Evolutionary conservation across 2,797 vertebrate genomes (phyloP).

Genomic region (Notoglanidium macrostoma): DNA sequence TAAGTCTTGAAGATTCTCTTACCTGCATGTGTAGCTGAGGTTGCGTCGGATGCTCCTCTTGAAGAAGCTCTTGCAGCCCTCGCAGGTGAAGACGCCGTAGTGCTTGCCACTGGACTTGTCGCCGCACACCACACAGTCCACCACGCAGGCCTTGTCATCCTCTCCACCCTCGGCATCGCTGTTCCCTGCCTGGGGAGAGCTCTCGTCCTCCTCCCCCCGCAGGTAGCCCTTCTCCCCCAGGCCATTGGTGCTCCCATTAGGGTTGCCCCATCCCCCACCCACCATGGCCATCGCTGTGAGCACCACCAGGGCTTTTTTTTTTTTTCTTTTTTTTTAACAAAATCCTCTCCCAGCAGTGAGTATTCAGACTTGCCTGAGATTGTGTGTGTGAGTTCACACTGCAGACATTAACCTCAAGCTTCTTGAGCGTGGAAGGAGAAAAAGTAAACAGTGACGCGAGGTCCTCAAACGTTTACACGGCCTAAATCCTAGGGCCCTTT

Average conservation of each 20-base stretch:
- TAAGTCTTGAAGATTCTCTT: constrained; percentile 5
- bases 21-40: constrained; percentile 97
- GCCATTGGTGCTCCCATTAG: constrained; percentile 86
- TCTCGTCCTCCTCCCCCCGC: constrained; percentile 82
- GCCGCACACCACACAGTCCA: constrained; percentile 94
- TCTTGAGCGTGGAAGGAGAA: constrained; percentile 4
- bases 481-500: neutral
- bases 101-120: constrained; percentile 97
- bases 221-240: constrained; percentile 85
- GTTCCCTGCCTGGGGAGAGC: constrained; percentile 84
- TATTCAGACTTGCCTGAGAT: constrained; percentile 41
- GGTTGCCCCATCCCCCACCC: constrained; percentile 92
- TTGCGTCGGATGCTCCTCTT: constrained; percentile 93
- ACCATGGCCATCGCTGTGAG: constrained; percentile 88
- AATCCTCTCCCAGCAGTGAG: constrained; percentile 41
- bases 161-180: constrained; percentile 89
- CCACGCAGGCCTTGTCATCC: constrained; percentile 86
- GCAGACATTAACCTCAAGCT: constrained; percentile 45
- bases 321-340: neutral
- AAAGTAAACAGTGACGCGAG: constrained; percentile 35
- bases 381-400: constrained; percentile 41
- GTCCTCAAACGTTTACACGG: constrained; percentile 9
- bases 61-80: constrained; percentile 97
- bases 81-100: constrained; percentile 95
- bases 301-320: constrained; percentile 41